Base-by-base conservation (phyloP, 2,797 vertebrate genomes). In the Phalloptychus januarius region DNA sequence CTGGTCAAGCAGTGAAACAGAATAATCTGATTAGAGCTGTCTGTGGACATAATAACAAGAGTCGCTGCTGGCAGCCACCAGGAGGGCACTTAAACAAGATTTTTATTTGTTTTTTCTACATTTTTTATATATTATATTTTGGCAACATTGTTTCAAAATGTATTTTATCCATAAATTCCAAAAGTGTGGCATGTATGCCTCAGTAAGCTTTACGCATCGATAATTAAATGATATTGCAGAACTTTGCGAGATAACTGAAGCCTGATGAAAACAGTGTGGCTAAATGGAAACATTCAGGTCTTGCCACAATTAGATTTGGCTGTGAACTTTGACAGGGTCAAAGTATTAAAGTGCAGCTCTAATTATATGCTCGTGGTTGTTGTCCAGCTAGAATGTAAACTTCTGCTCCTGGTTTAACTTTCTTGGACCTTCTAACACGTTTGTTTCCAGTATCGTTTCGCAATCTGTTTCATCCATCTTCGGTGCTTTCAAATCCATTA, bases 11-110 rank as follows among this genome's bases (percentile, higher is more conserved):
- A 83, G 70, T 78, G 74, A 69, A 79, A 85, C 82, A 76, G 48
- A 56, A 63, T 83, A 85, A 89, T 63, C 75, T 69, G 75, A 89
- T 86, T 87, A 86, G 31, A 50, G 36, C 36, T 25, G 69, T 80
- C 56, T 61, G 70, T 5, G 67, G 78, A 81, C 8, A 48, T 73
- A 75, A 84, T 72, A 13, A 45, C 40, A 70, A 45, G 67, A 40
- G 42, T 70, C 13, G 7, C n/a, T 70, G 25, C 7, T 10, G 40
- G 67, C 67, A 36, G 42, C 42, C 67, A 28, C 40, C 42, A 28
- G 67, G 42, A 70, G 12, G 5, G 12, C 42, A 45, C 31, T 63
- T 61, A 61, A 31, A 31, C 23, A 18, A 70, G 25, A 16, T 45
- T 16, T 70, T n/a, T 15, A 70, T 44, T 70, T 6, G 38, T 23